Base-by-base conservation (phyloP, 2,888 invertebrate species). In the Brachyopa scutellaris region DNA sequence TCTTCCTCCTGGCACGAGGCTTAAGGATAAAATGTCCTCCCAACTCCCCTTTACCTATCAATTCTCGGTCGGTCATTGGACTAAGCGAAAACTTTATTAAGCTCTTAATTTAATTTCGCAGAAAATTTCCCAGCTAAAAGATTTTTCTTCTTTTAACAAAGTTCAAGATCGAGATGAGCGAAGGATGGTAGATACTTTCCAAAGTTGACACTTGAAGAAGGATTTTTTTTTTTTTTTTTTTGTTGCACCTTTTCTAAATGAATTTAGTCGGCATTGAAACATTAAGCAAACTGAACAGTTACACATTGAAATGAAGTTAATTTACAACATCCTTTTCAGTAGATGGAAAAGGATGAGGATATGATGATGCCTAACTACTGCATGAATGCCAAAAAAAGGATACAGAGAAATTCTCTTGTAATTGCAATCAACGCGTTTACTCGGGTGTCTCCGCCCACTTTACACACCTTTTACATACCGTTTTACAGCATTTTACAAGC, bases 81-180 rank as follows among this genome's bases (percentile, higher is more conserved):
- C 31, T 51, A 62, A 61, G 62, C 29, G 77, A 42, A 70, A 66
- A 70, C 64, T 78, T 78, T n/a, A n/a, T 42, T n/a, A 55, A 69
- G 59, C 49, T 64, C 45, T 72, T 78, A 72, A 78, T 72, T 78
- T 70, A 72, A 78, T 78, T 70, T 66, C 40, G 57, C 64, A 51
- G 64, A 78, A 70, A 55, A 64, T 64, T 31, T 59, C 51, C 55
- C 29, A 38, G 9, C 40, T 55, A 53, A 76, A 33, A 51, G 55
- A 47, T 42, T 69, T 67, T 55, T 5, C 36, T 11, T 36, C 36
- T n/a, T 49, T 23, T 4, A 3, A 8, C 6, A 7, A 13, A 23
- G 26, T 17, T 15, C 0, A 19, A 33, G n/a, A 15, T 45, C 9
- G 0, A 23, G n/a, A 1, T 1, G 9, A 8, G 9, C 3, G 11